Base-by-base conservation (phyloP, 2,113 vertebrate genomes). In the Saccopteryx leptura region DNA sequence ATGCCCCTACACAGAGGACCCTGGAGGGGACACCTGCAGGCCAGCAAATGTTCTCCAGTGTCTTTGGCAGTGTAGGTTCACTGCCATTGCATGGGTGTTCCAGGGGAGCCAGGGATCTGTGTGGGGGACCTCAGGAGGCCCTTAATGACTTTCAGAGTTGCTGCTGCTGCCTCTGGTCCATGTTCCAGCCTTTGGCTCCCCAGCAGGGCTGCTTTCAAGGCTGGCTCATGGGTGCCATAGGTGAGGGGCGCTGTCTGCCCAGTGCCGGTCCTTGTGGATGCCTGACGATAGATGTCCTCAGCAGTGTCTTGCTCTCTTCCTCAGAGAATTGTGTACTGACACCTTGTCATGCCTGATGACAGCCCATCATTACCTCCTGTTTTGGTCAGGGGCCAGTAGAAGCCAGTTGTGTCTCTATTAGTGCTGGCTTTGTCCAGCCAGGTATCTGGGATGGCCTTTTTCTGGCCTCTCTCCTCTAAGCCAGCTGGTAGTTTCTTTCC, bases 231-330 rank as follows among this genome's bases (percentile, higher is more conserved):
- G 18, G 50, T 78, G 71, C 33, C 63, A 4, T 56, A 5, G n/a
- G 24, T 17, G 26, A 78, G 26, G 90, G 28, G 28, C 15, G 1
- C 69, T 0, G 4, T 31, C 24, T 72, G 31, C n/a, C 0, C 0
- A 3, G 52, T 31, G 28, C 74, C 0, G 0, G 39, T 65, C 88
- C 15, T 8, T 39, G 82, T 28, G 71, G 46, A 39, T 0, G 0
- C 54, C 74, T 61, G 60, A 15, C 1, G 9, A 56, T 31, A n/a
- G 74, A 24, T 7, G 4, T 78, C 33, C 33, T 90, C 7, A 15
- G 60, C 60, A 10, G 12, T 54, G n/a, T 61, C 76, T 60, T 21
- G 23, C 69, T 74, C 8, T 90, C 31, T 9, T 72, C 50, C 23
- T 63, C 61, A 48, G 68, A 46, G 6, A 3, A n/a, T 81, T 72